These are phyloP conservation scores for Drosophila nebulosa DNA, from an alignment of 1,140 invertebrate genomes.

Conservation along the genomic window DNA sequence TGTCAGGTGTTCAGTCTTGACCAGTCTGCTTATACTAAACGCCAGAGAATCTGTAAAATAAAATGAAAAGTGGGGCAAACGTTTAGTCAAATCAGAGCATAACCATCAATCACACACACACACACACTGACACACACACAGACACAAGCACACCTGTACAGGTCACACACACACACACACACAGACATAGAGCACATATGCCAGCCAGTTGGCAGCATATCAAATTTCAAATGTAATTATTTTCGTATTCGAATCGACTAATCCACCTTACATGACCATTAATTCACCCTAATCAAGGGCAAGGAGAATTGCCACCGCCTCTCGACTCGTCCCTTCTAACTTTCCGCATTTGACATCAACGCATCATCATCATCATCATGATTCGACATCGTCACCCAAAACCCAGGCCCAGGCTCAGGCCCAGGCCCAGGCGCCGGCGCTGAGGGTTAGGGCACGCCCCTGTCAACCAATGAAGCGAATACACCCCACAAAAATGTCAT, in stretches of 20 bases:
- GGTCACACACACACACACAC: slow-evolving; percentile 15
- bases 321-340: slow-evolving; percentile 13
- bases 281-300: slow-evolving; percentile 80
- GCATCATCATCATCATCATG: slow-evolving; percentile 44
- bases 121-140: slow-evolving; percentile 21
- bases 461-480: slow-evolving; percentile 18
- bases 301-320: slow-evolving; percentile 17
- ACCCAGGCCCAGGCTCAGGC: too few relatives aligned
- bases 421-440: slow-evolving; percentile 46
- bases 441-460: slow-evolving; percentile 53
- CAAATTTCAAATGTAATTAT: slow-evolving; percentile 81
- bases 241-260: slow-evolving; percentile 80
- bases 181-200: slow-evolving; percentile 14
- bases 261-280: slow-evolving; percentile 81
- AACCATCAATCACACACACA: slow-evolving; percentile 52
- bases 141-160: slow-evolving; percentile 41
- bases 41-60: slow-evolving; percentile 84
- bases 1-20: slow-evolving; percentile 83
- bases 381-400: slow-evolving; percentile 42
- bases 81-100: slow-evolving; percentile 53
- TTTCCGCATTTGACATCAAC: slow-evolving; percentile 59
- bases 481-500: slow-evolving; percentile 37
- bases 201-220: slow-evolving; percentile 73
- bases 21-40: slow-evolving; percentile 87
- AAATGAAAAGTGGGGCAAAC: not conserved